Evolutionary conservation across 1,140 invertebrate genomes (phyloP), one percentile per base, ranked within the genome.

Genomic region (Zaprionus davidi): DNA sequence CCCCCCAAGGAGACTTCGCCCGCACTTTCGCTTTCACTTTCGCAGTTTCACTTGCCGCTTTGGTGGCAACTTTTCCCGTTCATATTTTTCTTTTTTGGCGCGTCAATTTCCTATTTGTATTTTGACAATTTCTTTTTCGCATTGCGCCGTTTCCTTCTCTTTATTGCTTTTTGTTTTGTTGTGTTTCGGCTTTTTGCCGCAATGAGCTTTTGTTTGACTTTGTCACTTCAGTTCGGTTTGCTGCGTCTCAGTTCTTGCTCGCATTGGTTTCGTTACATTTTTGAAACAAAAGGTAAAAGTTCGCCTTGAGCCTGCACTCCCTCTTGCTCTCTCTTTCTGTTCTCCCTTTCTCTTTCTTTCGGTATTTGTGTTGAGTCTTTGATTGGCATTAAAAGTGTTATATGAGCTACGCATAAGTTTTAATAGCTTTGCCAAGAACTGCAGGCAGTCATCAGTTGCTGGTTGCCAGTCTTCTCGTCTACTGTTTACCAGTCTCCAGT

Each of bases 51-150:
- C 15, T 7, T 17, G 22, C 20, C 44, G 17, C 44, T 49, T 41
- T 41, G 15, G 44, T 31, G 60, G 53, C 17, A 64, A 58, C 69
- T 63, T 71, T 56, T 73, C 17, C 51, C 65, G 53, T 59, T 77
- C 81, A 83, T 77, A 79, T 58, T 72, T 72, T 78, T 84, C 79
- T 83, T 84, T 84, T 67, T 64, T 20, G 46, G 57, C 81, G 81
- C 81, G 77, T 84, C 81, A 84, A 84, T 84, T 84, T 84, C 78
- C 81, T 84, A 84, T 84, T 84, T 84, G 81, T 84, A 84, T 84
- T 84, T 84, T 84, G 81, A 84, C 81, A 84, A 84, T 84, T 84
- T 84, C 81, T 84, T 83, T 83, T 80, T 80, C 81, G 81, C 81
- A 80, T 84, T 84, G 68, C 80, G 58, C 65, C 78, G 73, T 84